A percentile compares a stretch with the other conserved stretches of the same genome.
Evolutionary conservation across 1,140 invertebrate genomes (phyloP).

Genomic region (Stegodyphus dumicola): DNA sequence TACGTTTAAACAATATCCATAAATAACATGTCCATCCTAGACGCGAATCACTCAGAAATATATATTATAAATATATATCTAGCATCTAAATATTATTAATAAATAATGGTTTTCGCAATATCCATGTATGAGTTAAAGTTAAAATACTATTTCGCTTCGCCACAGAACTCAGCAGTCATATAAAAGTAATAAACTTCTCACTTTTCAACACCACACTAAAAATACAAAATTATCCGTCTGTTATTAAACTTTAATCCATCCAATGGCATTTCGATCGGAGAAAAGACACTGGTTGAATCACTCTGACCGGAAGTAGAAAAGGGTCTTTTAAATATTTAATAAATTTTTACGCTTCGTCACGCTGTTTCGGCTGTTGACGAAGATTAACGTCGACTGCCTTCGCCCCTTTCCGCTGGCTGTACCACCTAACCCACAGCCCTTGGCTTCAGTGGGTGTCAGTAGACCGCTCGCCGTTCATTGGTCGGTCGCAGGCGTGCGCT

Average conservation of each 20-base stretch:
- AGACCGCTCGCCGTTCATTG: conserved; percentile 8
- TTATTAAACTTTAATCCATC: background rate
- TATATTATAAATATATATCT: background rate
- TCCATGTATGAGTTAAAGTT: background rate
- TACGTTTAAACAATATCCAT: background rate
- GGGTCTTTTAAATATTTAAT: conserved; percentile 43
- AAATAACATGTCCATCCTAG: background rate
- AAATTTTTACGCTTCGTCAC: conserved; percentile 37
- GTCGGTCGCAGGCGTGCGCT: conserved; percentile 18
- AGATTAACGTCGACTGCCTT: conserved; percentile 11
- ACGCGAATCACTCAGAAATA: background rate
- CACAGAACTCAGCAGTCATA: background rate
- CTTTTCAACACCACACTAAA: background rate
- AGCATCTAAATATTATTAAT: background rate
- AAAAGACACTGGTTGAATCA: conserved; percentile 9
- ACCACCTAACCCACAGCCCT: conserved; percentile 47
- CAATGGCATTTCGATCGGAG: background rate
- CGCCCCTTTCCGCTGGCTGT: no score
- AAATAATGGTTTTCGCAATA: background rate
- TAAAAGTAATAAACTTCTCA: background rate
- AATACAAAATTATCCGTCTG: background rate
- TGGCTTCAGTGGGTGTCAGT: conserved; percentile 10
- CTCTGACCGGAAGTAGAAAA: background rate
- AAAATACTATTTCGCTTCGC: background rate
- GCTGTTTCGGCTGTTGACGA: conserved; percentile 16